Percentiles rank a stretch among this genome's conserved stretches.
Conservation (phyloP, 2,888 invertebrate genomes). For the Pseudococcus jackbeardsleyi region DNA sequence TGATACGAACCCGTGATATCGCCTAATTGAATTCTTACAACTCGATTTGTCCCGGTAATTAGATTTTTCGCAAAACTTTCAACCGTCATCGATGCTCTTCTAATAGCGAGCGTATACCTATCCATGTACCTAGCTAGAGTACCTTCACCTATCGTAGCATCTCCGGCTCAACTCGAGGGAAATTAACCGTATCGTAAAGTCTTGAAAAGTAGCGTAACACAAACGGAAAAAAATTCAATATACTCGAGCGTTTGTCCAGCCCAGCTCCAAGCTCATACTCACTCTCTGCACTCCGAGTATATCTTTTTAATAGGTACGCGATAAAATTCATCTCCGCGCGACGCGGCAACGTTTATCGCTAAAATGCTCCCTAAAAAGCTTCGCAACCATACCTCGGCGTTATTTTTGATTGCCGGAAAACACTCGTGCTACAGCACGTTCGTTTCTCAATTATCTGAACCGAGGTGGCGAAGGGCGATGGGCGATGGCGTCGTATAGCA, state of each 20-base stretch:
- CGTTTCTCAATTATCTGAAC: neutral
- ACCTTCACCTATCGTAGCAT: no score
- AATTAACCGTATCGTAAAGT: neutral
- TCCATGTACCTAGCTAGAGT: neutral
- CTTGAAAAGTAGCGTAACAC: neutral
- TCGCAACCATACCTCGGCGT: no score
- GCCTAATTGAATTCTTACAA: neutral
- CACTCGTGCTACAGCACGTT: neutral
- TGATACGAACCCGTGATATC: neutral
- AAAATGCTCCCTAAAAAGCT: no score
- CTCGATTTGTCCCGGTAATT: neutral
- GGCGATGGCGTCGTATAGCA: neutral
- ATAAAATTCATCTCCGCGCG: no score
- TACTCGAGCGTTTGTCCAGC: neutral
- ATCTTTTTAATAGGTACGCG: no score
- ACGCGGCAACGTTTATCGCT: no score
- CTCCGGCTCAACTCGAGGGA: neutral
- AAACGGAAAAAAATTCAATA: neutral
- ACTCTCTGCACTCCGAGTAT: no score
- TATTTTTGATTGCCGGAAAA: no score
- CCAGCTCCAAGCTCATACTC: neutral
- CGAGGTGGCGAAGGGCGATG: no score
- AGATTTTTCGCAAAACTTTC: neutral
- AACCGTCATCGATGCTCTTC: slow-evolving; percentile 23
- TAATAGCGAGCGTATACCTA: neutral